Base-by-base conservation (phyloP, 2,113 vertebrate species). In the Casuarius casuarius region DNA sequence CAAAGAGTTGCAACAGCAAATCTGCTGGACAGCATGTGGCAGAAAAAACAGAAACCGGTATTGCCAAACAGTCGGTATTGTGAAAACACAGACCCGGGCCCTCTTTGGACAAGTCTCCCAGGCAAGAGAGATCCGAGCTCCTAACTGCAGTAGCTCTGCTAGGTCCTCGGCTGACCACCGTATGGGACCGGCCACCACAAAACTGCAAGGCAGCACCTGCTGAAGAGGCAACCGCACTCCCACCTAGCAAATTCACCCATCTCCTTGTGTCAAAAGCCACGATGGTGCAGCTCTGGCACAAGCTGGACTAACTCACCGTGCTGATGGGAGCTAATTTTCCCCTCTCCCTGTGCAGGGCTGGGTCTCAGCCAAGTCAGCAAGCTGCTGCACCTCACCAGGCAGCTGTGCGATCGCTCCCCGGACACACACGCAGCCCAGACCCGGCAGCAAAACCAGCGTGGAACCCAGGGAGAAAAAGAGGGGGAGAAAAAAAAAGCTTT, bases 101-200 rank as follows among this genome's bases (percentile, higher is more conserved):
- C 2, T 3, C 20, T 7, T 7, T 29, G 58, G 75, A 33, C 3
- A 10, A 67, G 56, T 3, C 35, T 51, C 90, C 44, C 33, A 77
- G 26, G 44, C 0, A 0, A 63, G 5, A 74, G 0, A 0, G 28
- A 80, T 19, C 31, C 54, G 33, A 16, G 26, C 48, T 51, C n/a
- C 23, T 9, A 56, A 22, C 17, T 23, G 18, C 4, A 63, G 4
- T 4, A 26, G 9, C 29, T 59, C 59, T 13, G 26, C 1, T 3
- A 61, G 61, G 21, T 29, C 21, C 19, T 13, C 26, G 51, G 74
- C 51, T 22, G 21, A 74, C 52, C n/a, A 33, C 12, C 66, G 51
- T 18, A 2, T 1, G 6, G 3, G 1, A 29, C 19, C 18, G 74
- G n/a, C 4, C 59, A 17, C 25, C 11, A 22, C 9, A 0, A 33